phyloP scores from a whole-genome alignment of 2,113 vertebrate genomes.

The Muscicapa adusta region DNA sequence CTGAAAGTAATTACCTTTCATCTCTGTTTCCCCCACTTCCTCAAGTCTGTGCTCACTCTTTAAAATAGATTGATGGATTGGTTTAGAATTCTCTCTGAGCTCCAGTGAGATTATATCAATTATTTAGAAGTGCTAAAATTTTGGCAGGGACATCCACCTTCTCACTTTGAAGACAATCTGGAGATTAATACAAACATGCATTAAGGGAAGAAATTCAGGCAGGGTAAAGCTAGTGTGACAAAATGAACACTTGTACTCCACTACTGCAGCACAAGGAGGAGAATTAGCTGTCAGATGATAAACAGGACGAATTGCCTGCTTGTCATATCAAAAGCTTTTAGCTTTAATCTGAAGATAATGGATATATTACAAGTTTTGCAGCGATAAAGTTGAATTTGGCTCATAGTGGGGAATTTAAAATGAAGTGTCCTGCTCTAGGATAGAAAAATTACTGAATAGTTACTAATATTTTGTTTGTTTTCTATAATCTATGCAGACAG shows the following conservation, averaged over 20 bases:
- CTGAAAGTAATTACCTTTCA: not conserved
- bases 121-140: conserved; percentile 52
- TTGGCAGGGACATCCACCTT: conserved; percentile 36
- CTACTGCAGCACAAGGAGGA: not conserved
- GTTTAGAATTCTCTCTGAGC: conserved; percentile 17
- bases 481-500: not conserved
- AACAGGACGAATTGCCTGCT: conserved; percentile 52
- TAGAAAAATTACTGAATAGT: not conserved
- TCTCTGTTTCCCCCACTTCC: not conserved
- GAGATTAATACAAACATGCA: conserved; percentile 34
- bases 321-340: conserved; percentile 67
- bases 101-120: conserved; percentile 41
- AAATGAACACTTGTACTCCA: conserved; percentile 57
- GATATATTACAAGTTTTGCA: conserved; percentile 22
- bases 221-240: conserved; percentile 34
- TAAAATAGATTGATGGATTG: conserved; percentile 20
- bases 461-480: not conserved
- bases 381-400: conserved; percentile 28
- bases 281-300: conserved; percentile 65
- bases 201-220: conserved; percentile 38
- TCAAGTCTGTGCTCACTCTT: not conserved
- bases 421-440: not conserved
- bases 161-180: conserved; percentile 46
- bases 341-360: conserved; percentile 65
- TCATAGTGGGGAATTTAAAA: not conserved